A percentile compares a stretch with the other conserved stretches of the same genome.
Conservation (phyloP, 2,888 invertebrate species). For the Pardosa pseudoannulata region DNA sequence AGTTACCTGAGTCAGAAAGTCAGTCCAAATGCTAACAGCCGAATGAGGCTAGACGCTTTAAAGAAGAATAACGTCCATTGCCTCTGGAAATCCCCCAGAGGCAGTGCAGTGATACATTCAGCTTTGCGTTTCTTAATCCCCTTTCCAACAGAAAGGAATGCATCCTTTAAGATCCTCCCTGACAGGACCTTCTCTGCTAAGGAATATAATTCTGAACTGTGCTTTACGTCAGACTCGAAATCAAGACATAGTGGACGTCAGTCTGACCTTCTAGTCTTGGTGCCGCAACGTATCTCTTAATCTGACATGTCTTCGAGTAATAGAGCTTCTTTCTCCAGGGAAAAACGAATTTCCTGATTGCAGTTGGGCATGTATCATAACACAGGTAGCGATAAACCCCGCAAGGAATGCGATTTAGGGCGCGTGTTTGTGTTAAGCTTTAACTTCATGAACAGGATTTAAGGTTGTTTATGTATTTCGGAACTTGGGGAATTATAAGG, state of each 20-base stretch:
- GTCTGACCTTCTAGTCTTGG: slow-evolving; percentile 31
- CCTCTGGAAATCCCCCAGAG: slow-evolving; percentile 6
- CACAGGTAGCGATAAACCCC: slow-evolving; percentile 1
- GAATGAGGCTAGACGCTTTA: not conserved
- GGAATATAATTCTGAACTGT: slow-evolving; percentile 58
- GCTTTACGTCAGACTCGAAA: slow-evolving; percentile 21
- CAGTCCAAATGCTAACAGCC: not conserved
- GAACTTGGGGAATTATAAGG: no score
- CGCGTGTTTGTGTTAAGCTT: slow-evolving; percentile 2
- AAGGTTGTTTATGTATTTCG: slow-evolving; percentile 18
- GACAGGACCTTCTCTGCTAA: not conserved
- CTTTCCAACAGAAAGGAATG: slow-evolving; percentile 22
- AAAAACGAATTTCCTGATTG: slow-evolving; percentile 31
- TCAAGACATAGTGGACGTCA: slow-evolving; percentile 53
- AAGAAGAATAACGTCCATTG: slow-evolving; percentile 47
- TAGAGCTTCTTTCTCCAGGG: slow-evolving; percentile 9
- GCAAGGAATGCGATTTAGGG: not conserved
- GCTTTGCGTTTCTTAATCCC: slow-evolving; percentile 37
- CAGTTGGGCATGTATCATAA: slow-evolving; percentile 36
- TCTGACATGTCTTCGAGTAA: slow-evolving; percentile 34
- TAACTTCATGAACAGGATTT: slow-evolving; percentile 30
- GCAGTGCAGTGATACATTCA: slow-evolving; percentile 19
- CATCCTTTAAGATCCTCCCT: slow-evolving; percentile 49
- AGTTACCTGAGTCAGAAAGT: not conserved
- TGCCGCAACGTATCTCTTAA: slow-evolving; percentile 57